Evolutionary conservation across 2,888 invertebrate genomes (phyloP).

Genomic region (Scaeva pyrastri): DNA sequence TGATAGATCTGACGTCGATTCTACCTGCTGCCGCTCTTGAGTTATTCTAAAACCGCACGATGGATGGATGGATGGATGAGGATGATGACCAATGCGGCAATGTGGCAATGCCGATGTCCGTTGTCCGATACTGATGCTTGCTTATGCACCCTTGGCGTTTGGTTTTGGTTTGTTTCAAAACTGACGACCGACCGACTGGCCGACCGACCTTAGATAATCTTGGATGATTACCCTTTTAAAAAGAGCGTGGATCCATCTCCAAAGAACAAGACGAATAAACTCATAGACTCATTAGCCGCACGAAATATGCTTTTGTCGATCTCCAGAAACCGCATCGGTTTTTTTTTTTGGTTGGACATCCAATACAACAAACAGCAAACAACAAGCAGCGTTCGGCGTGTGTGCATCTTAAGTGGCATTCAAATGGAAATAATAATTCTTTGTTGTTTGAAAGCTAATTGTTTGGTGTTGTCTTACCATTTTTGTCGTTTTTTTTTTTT

Average conservation of each 20-base stretch:
- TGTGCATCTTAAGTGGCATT: conserved; percentile 36
- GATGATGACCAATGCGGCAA: too few species aligned
- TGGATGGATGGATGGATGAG: conserved; percentile 49
- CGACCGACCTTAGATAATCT: conserved; percentile 50
- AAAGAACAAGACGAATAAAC: conserved; percentile 6
- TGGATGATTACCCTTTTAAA: conserved; percentile 50
- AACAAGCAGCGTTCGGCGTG: background rate
- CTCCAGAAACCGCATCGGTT: conserved; percentile 44
- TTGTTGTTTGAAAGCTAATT: conserved; percentile 22
- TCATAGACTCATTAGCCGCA: conserved; percentile 67
- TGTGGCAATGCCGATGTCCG: too few species aligned
- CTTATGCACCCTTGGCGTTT: conserved; percentile 36
- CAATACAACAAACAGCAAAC: background rate
- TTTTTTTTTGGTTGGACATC: conserved; percentile 19
- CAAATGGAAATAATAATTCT: conserved; percentile 32
- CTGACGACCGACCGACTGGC: background rate
- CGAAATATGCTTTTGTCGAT: conserved; percentile 57
- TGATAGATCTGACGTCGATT: conserved; percentile 65
- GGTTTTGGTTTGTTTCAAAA: conserved; percentile 28
- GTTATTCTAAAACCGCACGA: conserved; percentile 18
- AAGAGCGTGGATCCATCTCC: conserved; percentile 13
- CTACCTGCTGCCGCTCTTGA: conserved; percentile 54
- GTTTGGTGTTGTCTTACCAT: background rate
- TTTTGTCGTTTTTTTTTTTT: background rate
- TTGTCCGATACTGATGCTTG: conserved; percentile 13